Evolutionary conservation across 2,113 vertebrate species (phyloP).

Genomic region (Aptenodytes patagonicus): DNA sequence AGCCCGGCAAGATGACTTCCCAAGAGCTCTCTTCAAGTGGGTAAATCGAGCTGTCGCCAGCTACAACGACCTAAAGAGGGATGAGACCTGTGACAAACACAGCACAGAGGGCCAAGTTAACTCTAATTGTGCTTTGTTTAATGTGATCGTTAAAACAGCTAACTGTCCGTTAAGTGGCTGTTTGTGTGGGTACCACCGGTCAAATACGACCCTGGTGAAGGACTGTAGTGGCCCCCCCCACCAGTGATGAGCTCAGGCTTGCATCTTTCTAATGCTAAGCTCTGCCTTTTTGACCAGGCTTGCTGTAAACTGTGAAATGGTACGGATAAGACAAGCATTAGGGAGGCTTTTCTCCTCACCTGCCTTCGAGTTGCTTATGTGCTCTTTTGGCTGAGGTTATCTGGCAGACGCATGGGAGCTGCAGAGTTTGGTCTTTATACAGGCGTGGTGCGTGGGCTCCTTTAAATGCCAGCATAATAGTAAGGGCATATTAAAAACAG

Average conservation of each 20-base stretch:
- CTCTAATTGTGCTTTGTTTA: not conserved
- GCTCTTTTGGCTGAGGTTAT: not conserved
- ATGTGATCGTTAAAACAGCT: not conserved
- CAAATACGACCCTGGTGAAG: not conserved
- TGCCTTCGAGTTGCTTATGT: accelerated
- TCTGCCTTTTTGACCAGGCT: not conserved
- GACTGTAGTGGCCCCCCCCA: not conserved
- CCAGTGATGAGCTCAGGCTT: not conserved
- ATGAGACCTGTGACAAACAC: not conserved
- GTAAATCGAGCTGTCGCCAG: not conserved
- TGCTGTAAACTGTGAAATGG: not conserved
- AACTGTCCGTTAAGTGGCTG: not conserved
- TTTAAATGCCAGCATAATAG: not conserved
- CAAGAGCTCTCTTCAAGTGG: not conserved
- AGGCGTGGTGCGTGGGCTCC: not conserved
- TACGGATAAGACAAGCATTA: not conserved
- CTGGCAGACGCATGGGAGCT: not conserved
- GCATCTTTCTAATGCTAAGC: not conserved
- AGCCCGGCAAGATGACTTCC: not conserved
- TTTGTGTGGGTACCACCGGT: not conserved
- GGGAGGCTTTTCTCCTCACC: not conserved
- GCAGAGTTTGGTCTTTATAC: not conserved
- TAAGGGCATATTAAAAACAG: not conserved
- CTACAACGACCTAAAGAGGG: not conserved
- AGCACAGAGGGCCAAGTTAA: not conserved